Evolutionary conservation across 2,797 vertebrate species (phyloP).

Genomic region (Sebastes trivittatus): DNA sequence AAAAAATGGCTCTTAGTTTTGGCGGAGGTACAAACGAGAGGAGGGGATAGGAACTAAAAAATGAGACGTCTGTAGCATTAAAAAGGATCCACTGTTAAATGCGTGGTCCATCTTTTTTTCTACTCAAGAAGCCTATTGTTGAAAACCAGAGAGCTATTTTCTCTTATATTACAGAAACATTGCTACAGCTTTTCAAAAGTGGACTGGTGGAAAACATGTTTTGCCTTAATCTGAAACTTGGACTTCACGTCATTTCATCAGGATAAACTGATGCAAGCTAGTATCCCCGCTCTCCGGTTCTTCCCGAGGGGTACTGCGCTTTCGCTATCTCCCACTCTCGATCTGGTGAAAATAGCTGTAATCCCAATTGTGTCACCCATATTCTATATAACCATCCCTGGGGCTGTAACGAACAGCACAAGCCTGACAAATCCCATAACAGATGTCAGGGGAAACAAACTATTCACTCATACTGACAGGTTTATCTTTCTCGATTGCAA

Average conservation of each 20-base stretch:
- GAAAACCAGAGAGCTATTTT: constrained; percentile 18
- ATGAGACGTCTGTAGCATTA: constrained; percentile 29
- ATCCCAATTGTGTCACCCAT: constrained; percentile 53
- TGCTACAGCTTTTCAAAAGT: constrained; percentile 37
- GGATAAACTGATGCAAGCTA: constrained; percentile 40
- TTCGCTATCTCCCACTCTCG: constrained; percentile 53
- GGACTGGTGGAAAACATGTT: constrained; percentile 22
- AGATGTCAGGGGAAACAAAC: constrained; percentile 66
- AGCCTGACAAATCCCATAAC: constrained; percentile 57
- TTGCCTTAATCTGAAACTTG: constrained; percentile 41
- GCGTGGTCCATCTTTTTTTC: constrained; percentile 12
- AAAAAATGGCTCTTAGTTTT: constrained; percentile 33
- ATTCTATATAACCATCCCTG: constrained; percentile 58
- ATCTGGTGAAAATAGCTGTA: constrained; percentile 55
- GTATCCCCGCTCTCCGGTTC: neutral
- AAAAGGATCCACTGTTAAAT: constrained; percentile 30
- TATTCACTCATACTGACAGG: constrained; percentile 74
- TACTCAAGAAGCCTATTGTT: neutral
- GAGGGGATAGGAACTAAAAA: constrained; percentile 16
- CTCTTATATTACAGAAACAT: constrained; percentile 33
- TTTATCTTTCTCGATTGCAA: constrained; percentile 73
- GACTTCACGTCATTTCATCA: constrained; percentile 33
- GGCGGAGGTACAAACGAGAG: constrained; percentile 23
- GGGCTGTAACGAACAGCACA: constrained; percentile 43
- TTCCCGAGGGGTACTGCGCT: constrained; percentile 24